Conservation (phyloP, 2,797 vertebrate genomes). For the Hafferia zeledoni region DNA sequence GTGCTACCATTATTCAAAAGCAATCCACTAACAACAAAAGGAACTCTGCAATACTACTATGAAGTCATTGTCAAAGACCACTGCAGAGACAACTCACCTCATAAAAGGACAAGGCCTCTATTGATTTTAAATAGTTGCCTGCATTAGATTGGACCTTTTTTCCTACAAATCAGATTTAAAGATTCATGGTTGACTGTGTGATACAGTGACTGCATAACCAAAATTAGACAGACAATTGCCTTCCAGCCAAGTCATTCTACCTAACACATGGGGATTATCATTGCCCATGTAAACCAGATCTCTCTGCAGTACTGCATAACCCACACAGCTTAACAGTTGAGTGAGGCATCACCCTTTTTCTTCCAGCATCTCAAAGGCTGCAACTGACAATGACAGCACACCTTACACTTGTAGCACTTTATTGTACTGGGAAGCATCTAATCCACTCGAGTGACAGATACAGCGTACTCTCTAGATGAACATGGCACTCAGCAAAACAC, state of each 20-base stretch:
- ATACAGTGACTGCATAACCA: not conserved
- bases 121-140: not conserved
- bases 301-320: not conserved
- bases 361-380: not conserved
- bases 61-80: not conserved
- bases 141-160: not conserved
- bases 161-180: not conserved
- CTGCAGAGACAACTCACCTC: not conserved
- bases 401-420: not conserved
- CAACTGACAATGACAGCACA: not conserved
- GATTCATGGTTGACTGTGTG: not conserved
- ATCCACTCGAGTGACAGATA: not conserved
- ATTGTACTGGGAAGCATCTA: fast-evolving
- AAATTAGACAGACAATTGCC: not conserved
- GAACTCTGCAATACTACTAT: not conserved
- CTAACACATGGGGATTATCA: not conserved
- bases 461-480: not conserved
- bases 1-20: not conserved
- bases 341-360: not conserved
- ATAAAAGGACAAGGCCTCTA: not conserved
- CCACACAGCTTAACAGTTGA: not conserved
- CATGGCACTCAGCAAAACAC: not conserved
- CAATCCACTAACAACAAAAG: not conserved
- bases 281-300: not conserved
- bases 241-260: not conserved